These are phyloP conservation scores for Netelia virgata DNA, from an alignment of 2,888 invertebrate genomes.

Conservation along the genomic window DNA sequence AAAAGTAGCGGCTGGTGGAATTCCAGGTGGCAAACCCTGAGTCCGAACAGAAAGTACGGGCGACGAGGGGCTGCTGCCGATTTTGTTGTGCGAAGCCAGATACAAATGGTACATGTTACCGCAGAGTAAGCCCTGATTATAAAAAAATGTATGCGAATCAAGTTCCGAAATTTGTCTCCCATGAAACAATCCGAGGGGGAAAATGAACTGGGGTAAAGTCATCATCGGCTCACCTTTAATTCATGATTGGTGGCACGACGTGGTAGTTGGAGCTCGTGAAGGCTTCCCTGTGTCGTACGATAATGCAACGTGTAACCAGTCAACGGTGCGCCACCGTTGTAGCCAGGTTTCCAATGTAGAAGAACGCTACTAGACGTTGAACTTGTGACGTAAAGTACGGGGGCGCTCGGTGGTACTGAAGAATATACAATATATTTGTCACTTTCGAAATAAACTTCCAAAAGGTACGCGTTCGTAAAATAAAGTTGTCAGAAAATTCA, in stretches of 20 bases:
- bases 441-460: background rate
- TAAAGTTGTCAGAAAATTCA: conserved; percentile 69
- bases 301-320: conserved; percentile 90
- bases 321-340: conserved; percentile 89
- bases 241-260: conserved; percentile 89
- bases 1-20: conserved; percentile 88
- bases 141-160: conserved; percentile 9
- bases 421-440: conserved; percentile 47
- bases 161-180: background rate
- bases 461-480: background rate
- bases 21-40: conserved; percentile 90
- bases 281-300: conserved; percentile 88
- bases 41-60: conserved; percentile 89
- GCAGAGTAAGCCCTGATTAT: conserved; percentile 87
- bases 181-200: background rate
- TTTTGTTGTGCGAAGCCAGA: conserved; percentile 90
- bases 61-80: conserved; percentile 90
- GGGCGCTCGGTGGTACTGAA: conserved; percentile 90
- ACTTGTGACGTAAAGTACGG: conserved; percentile 90
- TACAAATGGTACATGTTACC: conserved; percentile 91
- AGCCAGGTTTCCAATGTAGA: conserved; percentile 91
- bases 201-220: no score
- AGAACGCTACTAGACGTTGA: conserved; percentile 91
- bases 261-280: conserved; percentile 88
- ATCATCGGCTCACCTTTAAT: conserved; percentile 86